Conservation (phyloP, 64 coral and sea anemone species). For the Montipora efflorescens region DNA sequence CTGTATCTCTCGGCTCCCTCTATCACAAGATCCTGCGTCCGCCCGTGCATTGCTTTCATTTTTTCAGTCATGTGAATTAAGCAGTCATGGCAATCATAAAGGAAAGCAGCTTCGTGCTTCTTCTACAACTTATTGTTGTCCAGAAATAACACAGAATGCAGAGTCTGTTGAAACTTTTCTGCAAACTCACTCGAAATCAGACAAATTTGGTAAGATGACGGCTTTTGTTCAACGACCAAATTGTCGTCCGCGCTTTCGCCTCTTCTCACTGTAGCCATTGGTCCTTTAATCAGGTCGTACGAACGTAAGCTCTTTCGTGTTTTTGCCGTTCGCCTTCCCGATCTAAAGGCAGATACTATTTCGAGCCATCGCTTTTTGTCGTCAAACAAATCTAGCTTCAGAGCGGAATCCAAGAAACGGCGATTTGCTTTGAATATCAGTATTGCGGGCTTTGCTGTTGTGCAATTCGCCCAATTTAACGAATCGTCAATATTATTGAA, state of each 20-base stretch:
- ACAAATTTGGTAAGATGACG: conserved; percentile 62
- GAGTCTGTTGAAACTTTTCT: conserved; percentile 8
- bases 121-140: not conserved
- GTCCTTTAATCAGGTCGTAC: conserved; percentile 64
- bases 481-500: conserved; percentile 31
- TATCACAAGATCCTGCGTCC: too few relatives aligned
- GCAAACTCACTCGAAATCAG: conserved; percentile 60
- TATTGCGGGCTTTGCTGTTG: conserved; percentile 66
- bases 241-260: not conserved
- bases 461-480: conserved; percentile 31
- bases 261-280: not conserved
- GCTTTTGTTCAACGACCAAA: not conserved
- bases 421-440: conserved; percentile 51
- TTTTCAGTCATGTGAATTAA: too few relatives aligned
- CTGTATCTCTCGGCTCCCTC: too few relatives aligned
- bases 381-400: conserved; percentile 13
- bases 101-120: too few relatives aligned
- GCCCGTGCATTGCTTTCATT: too few relatives aligned
- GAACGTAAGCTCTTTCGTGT: conserved; percentile 38
- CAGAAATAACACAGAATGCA: conserved; percentile 54
- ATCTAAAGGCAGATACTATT: conserved; percentile 50
- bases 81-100: too few relatives aligned
- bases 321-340: not conserved
- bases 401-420: not conserved
- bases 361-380: conserved; percentile 9